These are phyloP conservation scores for Nebria ingens DNA, from an alignment of 1,140 invertebrate genomes.

Conservation along the genomic window DNA sequence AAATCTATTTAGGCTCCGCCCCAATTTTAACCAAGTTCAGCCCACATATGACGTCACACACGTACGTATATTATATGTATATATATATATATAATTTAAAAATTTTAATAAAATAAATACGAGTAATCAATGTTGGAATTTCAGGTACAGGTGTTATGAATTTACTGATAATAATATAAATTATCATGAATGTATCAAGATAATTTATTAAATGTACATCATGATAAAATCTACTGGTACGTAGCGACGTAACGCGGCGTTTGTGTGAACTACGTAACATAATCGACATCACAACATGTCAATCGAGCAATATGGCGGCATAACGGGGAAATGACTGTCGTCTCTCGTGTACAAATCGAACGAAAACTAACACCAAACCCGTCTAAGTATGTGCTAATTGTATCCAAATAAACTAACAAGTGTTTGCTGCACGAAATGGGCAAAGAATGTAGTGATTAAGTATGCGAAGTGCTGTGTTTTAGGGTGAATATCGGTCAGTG, in stretches of 20 bases:
- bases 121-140: too few species aligned
- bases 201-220: too few species aligned
- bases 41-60: too few species aligned
- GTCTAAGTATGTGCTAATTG: not conserved
- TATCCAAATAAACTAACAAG: not conserved
- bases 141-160: too few species aligned
- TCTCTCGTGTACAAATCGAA: conserved; percentile 12
- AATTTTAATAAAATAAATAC: too few species aligned
- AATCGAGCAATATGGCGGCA: conserved; percentile 26
- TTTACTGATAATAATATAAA: too few species aligned
- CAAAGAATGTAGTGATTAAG: conserved; percentile 9
- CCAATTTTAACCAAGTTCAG: too few species aligned
- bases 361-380: not conserved
- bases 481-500: conserved; percentile 17
- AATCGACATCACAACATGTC: conserved; percentile 19
- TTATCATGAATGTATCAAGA: too few species aligned
- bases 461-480: conserved; percentile 15
- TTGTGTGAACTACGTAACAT: not conserved
- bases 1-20: too few species aligned
- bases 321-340: conserved; percentile 22
- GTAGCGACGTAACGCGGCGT: not conserved
- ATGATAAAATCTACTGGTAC: too few species aligned
- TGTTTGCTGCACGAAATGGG: not conserved
- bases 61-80: too few species aligned
- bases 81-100: too few species aligned